Base-by-base conservation (phyloP, 2,113 vertebrate species). In the Charina bottae region DNA sequence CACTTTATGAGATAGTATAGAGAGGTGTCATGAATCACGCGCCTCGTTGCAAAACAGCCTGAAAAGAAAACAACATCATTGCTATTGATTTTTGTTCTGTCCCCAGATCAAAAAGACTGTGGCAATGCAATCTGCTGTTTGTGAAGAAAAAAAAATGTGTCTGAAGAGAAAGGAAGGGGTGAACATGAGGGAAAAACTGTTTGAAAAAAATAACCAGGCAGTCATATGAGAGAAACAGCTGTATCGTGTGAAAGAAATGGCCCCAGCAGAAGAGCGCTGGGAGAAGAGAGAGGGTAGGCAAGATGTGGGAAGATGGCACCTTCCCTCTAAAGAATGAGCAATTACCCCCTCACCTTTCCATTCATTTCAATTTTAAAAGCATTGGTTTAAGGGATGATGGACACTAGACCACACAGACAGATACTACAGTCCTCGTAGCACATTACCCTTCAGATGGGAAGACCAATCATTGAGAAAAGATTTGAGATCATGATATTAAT, bases 91-190 rank as follows among this genome's bases (percentile, higher is more conserved):
- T 94, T 97, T 85, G 90, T 96, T 96, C 92, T 96, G 92, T 97
- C 92, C 89, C 93, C 91, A 95, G 96, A 93, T 72, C 83, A 93
- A 92, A 93, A 95, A 28, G 84, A 93, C 55, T 94, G 90, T 93
- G 95, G 93, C 96, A 93, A 78, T 46, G 59, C 94, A 95, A 90
- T 93, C 89, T 95, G 95, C 94, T 97, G 93, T 97, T 97, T 97
- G 93, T 93, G 95, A 6, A 97, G 94, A 89, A 24, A 12, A 23
- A 4, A 19, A 91, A 94, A 91, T 58, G 55, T 94, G 93, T 95
- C 95, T 93, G 94, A 87, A 94, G 87, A 96, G 94, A 85, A 92
- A 95, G 83, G 83, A 92, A 90, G 83, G 78, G 54, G 88, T 78
- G 78, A 90, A 93, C 37, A 2, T n/a, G 85, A 94, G 92, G 97